Base-by-base conservation (phyloP, 2,113 vertebrate genomes). In the Marmota flaviventris region DNA sequence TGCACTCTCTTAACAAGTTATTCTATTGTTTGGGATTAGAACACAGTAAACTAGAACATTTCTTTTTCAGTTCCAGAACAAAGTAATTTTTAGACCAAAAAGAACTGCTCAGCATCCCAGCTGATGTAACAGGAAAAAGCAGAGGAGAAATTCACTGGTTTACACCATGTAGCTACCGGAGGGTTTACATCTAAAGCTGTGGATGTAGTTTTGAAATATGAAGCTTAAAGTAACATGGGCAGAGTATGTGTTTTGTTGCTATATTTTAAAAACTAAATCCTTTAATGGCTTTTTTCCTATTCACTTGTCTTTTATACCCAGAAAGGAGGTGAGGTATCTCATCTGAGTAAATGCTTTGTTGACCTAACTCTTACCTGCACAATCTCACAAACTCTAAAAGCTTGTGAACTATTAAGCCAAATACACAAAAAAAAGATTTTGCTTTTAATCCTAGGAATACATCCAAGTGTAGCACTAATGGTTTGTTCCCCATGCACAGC, bases 11-110 rank as follows among this genome's bases (percentile, higher is more conserved):
- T 83, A 89, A 25, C 37, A 96, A 96, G 82, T 37, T 91, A 63
- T 69, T 89, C 53, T 77, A 96, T 0, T 91, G n/a, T 79, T 58
- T 96, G 92, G 96, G 69, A 58, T 42, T 20, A 92, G 97, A 96
- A 91, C 10, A 95, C 91, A 96, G 70, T 53, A 75, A 89, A 95
- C 96, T 93, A 95, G 67, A 96, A 8, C 61, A 93, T 61, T 89
- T 95, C 17, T 96, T 96, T 97, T 83, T 84, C 67, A 42, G 6
- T 86, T 98, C 85, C 86, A 96, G 48, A 97, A 95, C 81, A 90
- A 78, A 97, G 79, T 82, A 95, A 25, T 91, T 95, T 96, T 95
- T 45, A 29, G 58, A 95, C 97, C 85, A 95, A 89, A 81, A 76
- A 61, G 75, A 93, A 96, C 53, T 78, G 29, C 37, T 48, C 25